A percentile compares a stretch with the other conserved stretches of the same genome.
Conservation (phyloP, 2,888 invertebrate species). For the Eupeodes latifasciatus region DNA sequence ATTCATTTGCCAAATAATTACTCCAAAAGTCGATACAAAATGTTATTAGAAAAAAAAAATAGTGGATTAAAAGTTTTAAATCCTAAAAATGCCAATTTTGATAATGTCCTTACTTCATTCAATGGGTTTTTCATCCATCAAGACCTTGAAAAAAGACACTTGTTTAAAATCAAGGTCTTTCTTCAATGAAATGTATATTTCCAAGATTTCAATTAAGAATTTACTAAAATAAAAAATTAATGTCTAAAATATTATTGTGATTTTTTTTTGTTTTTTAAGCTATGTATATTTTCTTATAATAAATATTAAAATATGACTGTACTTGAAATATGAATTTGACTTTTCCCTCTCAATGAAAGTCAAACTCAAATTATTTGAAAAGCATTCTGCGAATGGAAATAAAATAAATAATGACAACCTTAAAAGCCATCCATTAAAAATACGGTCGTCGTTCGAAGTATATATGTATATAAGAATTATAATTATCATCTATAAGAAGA, state of each 20-base stretch:
- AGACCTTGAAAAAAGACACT: no score
- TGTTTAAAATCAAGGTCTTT: no score
- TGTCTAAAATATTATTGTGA: background rate
- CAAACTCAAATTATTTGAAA: conserved; percentile 45
- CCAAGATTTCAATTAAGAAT: no score
- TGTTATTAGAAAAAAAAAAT: no score
- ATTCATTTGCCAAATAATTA: no score
- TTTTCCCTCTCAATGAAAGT: conserved; percentile 28
- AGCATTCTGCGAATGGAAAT: conserved; percentile 29
- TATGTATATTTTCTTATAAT: background rate
- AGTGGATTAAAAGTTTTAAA: no score
- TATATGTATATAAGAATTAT: background rate
- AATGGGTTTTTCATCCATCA: no score
- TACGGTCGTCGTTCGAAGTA: background rate
- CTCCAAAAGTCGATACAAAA: no score
- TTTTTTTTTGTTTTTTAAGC: background rate
- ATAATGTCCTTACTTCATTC: no score
- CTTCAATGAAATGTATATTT: no score
- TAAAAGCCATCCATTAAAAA: conserved; percentile 22
- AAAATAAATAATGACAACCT: conserved; percentile 23
- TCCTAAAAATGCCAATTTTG: no score
- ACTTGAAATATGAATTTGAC: conserved; percentile 42
- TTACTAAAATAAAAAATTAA: no score
- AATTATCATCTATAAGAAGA: background rate
- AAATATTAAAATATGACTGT: conserved; percentile 22